phyloP scores from a whole-genome alignment of 2,113 vertebrate genomes.

The Gopherus flavomarginatus region DNA sequence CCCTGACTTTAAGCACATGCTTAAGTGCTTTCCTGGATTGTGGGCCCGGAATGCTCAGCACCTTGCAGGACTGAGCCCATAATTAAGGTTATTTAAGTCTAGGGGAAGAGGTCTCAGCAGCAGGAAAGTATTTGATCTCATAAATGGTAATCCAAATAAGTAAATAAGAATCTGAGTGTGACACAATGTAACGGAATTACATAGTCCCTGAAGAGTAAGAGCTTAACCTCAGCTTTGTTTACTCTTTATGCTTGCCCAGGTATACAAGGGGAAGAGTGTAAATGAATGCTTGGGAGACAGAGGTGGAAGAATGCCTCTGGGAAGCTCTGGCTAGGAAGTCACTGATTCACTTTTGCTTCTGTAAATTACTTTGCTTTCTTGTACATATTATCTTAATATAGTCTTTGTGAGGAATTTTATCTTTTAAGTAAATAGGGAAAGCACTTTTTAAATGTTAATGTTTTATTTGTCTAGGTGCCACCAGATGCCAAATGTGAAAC shows the following conservation, averaged over 20 bases:
- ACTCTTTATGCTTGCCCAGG: neutral
- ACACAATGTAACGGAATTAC: neutral
- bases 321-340: neutral
- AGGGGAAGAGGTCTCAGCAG: neutral
- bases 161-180: neutral
- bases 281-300: too few species aligned
- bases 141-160: neutral
- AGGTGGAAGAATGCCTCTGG: too few species aligned
- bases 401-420: neutral
- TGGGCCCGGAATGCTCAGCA: neutral
- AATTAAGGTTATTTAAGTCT: neutral
- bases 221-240: neutral
- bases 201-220: neutral
- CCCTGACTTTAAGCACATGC: fast-evolving
- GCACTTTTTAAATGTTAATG: neutral
- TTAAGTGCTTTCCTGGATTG: fast-evolving
- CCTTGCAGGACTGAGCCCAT: neutral
- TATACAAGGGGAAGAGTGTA: too few species aligned
- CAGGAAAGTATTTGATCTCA: neutral
- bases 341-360: neutral
- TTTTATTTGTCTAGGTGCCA: neutral
- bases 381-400: neutral
- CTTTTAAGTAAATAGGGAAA: neutral
- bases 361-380: neutral
- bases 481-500: neutral